These are phyloP conservation scores for Ectobius pallidus DNA, from an alignment of 2,888 invertebrate genomes.

Conservation along the genomic window DNA sequence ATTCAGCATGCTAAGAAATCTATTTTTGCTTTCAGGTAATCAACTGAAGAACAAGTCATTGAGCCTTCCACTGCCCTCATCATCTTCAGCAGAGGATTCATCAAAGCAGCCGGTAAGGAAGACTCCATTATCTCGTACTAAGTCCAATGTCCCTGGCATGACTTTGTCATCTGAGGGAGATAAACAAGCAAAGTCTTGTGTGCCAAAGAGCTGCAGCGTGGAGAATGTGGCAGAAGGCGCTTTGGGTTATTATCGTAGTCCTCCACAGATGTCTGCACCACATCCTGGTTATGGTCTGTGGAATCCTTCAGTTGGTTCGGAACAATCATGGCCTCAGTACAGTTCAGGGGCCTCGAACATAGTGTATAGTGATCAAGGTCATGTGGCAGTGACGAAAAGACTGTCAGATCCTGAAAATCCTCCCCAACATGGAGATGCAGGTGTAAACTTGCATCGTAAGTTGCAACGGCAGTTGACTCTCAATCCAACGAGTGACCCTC, in stretches of 20 bases:
- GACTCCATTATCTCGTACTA: constrained; percentile 70
- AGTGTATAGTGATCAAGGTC: constrained; percentile 45
- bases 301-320: constrained; percentile 40
- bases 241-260: constrained; percentile 2
- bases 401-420: constrained; percentile 50
- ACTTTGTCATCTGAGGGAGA: constrained; percentile 32
- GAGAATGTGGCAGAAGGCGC: constrained; percentile 51
- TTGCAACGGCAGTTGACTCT: constrained; percentile 79
- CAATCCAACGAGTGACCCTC: constrained; percentile 81
- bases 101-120: constrained; percentile 53
- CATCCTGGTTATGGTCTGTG: constrained; percentile 42
- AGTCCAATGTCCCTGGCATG: constrained; percentile 63
- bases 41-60: constrained; percentile 55
- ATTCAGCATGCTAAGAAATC: no score
- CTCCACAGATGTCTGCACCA: constrained; percentile 13
- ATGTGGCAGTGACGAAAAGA: constrained; percentile 54
- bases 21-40: no score
- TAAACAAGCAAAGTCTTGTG: constrained; percentile 18
- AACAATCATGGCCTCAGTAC: constrained; percentile 41
- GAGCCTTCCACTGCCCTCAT: constrained; percentile 57
- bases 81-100: constrained; percentile 33
- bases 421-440: constrained; percentile 25
- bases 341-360: neutral
- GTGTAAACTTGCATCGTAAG: constrained; percentile 75
- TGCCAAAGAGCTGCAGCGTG: constrained; percentile 42